phyloP scores from a whole-genome alignment of 2,888 invertebrate genomes.

The Temnothorax ravouxi region DNA sequence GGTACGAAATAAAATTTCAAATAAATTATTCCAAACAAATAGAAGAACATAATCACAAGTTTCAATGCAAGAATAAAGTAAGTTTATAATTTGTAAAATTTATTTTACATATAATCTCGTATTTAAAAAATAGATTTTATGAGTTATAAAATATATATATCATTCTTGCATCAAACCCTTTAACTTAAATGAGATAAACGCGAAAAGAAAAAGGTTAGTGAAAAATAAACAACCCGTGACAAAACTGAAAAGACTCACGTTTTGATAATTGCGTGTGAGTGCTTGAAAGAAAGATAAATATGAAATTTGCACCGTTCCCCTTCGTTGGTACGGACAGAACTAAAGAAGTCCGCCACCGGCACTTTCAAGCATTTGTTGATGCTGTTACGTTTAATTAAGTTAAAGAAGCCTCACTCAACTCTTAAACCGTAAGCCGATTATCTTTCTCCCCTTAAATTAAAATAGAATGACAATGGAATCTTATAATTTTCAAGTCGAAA shows the following conservation, averaged over 20 bases:
- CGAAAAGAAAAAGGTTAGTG: background rate
- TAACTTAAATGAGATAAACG: background rate
- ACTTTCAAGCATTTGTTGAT: conserved; percentile 81
- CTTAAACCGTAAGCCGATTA: conserved; percentile 82
- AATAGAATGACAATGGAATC: conserved; percentile 65
- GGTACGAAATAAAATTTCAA: background rate
- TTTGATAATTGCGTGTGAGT: conserved; percentile 33
- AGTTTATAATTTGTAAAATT: background rate
- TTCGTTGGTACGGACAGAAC: conserved; percentile 65
- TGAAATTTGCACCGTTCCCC: conserved; percentile 38
- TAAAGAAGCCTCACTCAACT: conserved; percentile 82
- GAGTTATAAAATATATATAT: background rate
- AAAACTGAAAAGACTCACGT: conserved; percentile 67
- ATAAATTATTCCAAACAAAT: conserved; percentile 9
- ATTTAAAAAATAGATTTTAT: conserved; percentile 1
- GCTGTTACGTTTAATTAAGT: conserved; percentile 83
- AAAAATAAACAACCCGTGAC: conserved; percentile 12
- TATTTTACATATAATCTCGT: background rate
- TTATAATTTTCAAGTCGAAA: conserved; percentile 48
- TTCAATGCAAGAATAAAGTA: background rate
- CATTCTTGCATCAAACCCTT: background rate
- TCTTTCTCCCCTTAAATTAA: conserved; percentile 74
- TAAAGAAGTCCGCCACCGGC: conserved; percentile 75
- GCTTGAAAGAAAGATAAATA: conserved; percentile 46
- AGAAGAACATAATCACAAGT: background rate